These are phyloP conservation scores for Ischnura elegans DNA, from an alignment of 2,888 invertebrate genomes.

Conservation along the genomic window DNA sequence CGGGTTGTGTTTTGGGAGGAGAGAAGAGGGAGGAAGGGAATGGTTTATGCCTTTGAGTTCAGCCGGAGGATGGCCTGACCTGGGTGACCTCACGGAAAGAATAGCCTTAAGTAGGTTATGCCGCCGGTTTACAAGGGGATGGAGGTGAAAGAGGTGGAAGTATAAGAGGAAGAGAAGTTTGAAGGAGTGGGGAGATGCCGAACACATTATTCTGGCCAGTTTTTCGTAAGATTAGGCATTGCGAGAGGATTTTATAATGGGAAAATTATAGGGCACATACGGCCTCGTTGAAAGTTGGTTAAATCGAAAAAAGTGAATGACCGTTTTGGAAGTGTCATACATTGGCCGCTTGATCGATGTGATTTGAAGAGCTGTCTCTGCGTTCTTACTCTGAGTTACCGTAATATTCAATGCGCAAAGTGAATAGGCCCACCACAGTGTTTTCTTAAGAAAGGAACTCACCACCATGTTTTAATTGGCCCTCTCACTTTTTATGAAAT, in stretches of 20 bases:
- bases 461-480: no score
- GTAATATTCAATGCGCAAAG: no score
- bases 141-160: neutral
- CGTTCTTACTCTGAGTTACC: neutral
- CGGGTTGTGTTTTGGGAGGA: neutral
- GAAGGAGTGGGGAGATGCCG: neutral
- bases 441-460: no score
- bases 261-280: neutral
- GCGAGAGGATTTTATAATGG: neutral
- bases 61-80: conserved; percentile 17
- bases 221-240: neutral
- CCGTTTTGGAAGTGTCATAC: neutral
- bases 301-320: neutral
- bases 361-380: neutral
- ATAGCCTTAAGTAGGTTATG: conserved; percentile 15
- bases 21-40: neutral
- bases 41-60: neutral
- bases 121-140: neutral
- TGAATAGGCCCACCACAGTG: no score
- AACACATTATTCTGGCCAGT: conserved; percentile 24
- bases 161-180: neutral
- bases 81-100: conserved; percentile 34
- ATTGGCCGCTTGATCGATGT: neutral
- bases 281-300: neutral
- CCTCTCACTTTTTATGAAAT: no score